A percentile compares a stretch with the other conserved stretches of the same genome.
Conservation (phyloP, 64 coral and sea anemone genomes). For the Montipora capricornis region DNA sequence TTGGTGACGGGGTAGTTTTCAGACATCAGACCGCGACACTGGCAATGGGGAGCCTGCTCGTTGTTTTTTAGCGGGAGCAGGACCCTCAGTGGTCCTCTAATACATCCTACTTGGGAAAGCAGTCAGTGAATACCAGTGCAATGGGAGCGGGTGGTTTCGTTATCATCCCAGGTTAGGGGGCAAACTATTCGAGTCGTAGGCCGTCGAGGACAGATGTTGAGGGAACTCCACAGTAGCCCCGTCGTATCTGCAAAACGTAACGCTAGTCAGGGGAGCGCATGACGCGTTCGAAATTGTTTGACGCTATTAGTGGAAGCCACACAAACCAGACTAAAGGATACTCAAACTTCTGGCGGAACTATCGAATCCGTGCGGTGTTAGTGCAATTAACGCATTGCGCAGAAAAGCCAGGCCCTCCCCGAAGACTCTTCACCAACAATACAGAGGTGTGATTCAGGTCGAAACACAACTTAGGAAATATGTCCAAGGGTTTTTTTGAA, state of each 20-base stretch:
- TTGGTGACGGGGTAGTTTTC: too few species aligned
- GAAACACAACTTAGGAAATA: neutral
- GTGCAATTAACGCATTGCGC: neutral
- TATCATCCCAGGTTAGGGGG: too few species aligned
- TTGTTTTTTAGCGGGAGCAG: too few species aligned
- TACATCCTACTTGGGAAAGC: too few species aligned
- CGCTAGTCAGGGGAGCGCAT: conserved; percentile 13
- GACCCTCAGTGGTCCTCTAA: too few species aligned
- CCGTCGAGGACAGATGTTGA: neutral
- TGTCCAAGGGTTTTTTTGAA: too few species aligned
- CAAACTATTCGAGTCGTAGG: too few species aligned
- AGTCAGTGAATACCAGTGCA: too few species aligned
- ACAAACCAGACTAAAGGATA: neutral
- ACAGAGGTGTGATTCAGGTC: conserved; percentile 13
- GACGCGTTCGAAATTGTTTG: conserved; percentile 22
- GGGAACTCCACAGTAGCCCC: conserved; percentile 17
- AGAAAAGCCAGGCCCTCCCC: neutral
- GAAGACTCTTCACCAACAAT: conserved; percentile 22
- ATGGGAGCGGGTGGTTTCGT: too few species aligned
- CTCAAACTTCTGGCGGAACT: neutral
- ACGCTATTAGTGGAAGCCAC: neutral
- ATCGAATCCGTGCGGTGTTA: neutral
- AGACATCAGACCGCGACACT: too few species aligned
- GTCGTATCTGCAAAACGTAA: neutral
- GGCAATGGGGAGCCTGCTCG: too few species aligned